Evolutionary conservation across 2,797 vertebrate genomes (phyloP).

Genomic region (Chromis chromis): DNA sequence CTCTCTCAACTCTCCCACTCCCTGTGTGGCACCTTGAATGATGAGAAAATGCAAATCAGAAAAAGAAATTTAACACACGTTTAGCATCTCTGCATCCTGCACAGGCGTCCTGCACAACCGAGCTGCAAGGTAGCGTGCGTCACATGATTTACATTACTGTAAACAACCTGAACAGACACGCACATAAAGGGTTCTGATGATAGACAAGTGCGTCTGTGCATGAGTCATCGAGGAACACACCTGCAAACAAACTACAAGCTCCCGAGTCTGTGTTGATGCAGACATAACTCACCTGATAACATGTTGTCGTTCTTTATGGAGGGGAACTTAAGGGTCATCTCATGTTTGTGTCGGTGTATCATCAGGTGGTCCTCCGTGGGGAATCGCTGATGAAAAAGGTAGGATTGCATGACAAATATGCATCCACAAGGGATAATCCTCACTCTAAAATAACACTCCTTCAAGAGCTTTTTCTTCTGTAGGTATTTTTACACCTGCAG

Average conservation of each 20-base stretch:
- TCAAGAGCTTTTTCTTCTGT: conserved; percentile 17
- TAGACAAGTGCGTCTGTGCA: conserved; percentile 50
- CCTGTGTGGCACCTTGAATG: conserved; percentile 17
- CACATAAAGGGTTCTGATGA: conserved; percentile 59
- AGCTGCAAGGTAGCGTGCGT: conserved; percentile 21
- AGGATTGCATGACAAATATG: not conserved
- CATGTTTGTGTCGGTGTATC: conserved; percentile 99
- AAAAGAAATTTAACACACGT: conserved; percentile 23
- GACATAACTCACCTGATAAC: conserved; percentile 93
- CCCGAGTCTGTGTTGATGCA: conserved; percentile 31
- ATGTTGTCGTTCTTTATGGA: conserved; percentile 99
- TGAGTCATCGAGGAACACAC: conserved; percentile 66
- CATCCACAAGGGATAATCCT: not conserved
- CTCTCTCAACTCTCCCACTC: not conserved
- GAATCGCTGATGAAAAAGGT: conserved; percentile 88
- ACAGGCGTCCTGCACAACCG: conserved; percentile 6
- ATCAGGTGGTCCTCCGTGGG: conserved; percentile 99
- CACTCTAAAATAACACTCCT: conserved; percentile 15
- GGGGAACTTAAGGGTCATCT: conserved; percentile 99
- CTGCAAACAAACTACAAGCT: conserved; percentile 47
- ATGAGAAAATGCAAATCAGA: conserved; percentile 57
- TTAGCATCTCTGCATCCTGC: conserved; percentile 31
- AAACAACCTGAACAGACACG: conserved; percentile 59
- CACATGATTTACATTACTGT: conserved; percentile 59
- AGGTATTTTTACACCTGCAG: conserved; percentile 48